Base-by-base conservation (phyloP, 2,888 invertebrate species). In the Zaprionus obscuricornis region DNA sequence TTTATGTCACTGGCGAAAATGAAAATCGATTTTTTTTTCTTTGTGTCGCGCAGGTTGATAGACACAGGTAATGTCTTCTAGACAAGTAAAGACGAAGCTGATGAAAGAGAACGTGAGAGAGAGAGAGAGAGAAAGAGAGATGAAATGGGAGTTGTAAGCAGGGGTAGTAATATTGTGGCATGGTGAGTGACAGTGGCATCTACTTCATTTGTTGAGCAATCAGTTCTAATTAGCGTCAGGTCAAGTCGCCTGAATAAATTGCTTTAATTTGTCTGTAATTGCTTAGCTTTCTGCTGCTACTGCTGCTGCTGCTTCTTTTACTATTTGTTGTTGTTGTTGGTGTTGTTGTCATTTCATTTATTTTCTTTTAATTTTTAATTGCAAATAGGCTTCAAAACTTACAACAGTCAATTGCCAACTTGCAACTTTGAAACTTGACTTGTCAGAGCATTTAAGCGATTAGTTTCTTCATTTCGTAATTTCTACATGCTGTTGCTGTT, bases 241-340 rank as follows among this genome's bases (percentile, higher is more conserved):
- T 50, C 74, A 57, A 54, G 74, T 37, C 56, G 55, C 45, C 42
- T 57, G 75, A 75, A 72, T 79, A 83, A 78, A 75, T 85, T 75
- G 81, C 76, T 46, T 67, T 85, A 79, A 83, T 64, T 85, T 79
- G 86, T 64, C 65, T 63, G 58, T 71, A 79, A 84, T 83, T 83
- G 81, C n/a, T n/a, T n/a, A n/a, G n/a, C n/a, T n/a, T n/a, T n/a
- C n/a, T n/a, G n/a, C n/a, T n/a, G n/a, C n/a, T n/a, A n/a, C n/a
- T n/a, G n/a, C n/a, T n/a, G n/a, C n/a, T n/a, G n/a, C n/a, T n/a
- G n/a, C n/a, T n/a, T n/a, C n/a, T n/a, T n/a, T n/a, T n/a, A n/a
- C n/a, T n/a, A n/a, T n/a, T n/a, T n/a, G n/a, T n/a, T n/a, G n/a
- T n/a, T n/a, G n/a, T n/a, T n/a, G n/a, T n/a, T n/a, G n/a, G n/a